Conservation (phyloP, 2,113 vertebrate genomes). For the Epinephelus moara region DNA sequence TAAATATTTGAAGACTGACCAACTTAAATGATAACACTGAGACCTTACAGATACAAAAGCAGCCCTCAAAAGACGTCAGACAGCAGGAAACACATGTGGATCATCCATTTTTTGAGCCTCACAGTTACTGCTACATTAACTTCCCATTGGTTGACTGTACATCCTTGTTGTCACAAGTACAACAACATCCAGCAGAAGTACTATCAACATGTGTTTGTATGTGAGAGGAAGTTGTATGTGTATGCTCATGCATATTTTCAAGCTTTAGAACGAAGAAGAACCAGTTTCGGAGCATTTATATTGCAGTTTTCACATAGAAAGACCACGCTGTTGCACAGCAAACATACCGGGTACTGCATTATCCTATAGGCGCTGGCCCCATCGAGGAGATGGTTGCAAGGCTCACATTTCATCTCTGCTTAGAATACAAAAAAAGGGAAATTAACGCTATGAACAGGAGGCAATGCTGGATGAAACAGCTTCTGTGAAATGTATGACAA, state of each 20-base stretch:
- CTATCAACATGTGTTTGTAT: not conserved
- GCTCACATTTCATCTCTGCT: slow-evolving; percentile 83
- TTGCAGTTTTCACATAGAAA: slow-evolving; percentile 16
- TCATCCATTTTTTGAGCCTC: not conserved
- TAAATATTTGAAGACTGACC: not conserved
- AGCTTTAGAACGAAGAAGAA: not conserved
- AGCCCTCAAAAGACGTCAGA: not conserved
- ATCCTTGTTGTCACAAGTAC: slow-evolving; percentile 4
- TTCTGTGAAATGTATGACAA: not conserved
- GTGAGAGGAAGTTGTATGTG: slow-evolving; percentile 39
- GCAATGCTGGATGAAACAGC: not conserved
- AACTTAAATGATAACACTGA: not conserved
- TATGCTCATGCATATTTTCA: not conserved
- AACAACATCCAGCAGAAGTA: slow-evolving; percentile 49
- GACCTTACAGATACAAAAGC: not conserved
- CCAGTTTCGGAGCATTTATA: not conserved
- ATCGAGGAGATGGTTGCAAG: slow-evolving; percentile 75
- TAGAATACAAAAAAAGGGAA: slow-evolving; percentile 48
- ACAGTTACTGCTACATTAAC: not conserved
- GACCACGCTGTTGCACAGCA: not conserved
- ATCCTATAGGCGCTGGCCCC: slow-evolving; percentile 72
- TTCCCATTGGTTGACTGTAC: not conserved
- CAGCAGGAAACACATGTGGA: not conserved
- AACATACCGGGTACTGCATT: slow-evolving; percentile 79
- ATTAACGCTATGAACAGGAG: slow-evolving; percentile 17